A percentile compares a stretch with the other conserved stretches of the same genome.
phyloP scores from a whole-genome alignment of 2,797 vertebrate species.

The Oophaga sylvatica region DNA sequence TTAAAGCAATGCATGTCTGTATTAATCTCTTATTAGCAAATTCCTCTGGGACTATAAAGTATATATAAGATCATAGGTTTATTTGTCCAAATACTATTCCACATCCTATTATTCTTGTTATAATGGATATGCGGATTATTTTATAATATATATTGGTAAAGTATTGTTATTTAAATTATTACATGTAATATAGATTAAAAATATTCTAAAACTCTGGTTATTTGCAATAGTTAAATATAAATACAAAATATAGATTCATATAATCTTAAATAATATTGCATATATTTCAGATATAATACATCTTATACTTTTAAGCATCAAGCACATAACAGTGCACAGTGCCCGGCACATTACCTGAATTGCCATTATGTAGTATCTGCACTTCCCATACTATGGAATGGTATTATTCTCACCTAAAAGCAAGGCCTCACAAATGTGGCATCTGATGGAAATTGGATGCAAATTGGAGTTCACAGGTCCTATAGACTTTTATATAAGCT shows the following conservation, averaged over 20 bases:
- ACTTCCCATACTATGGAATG: too few species aligned
- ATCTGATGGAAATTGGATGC: too few species aligned
- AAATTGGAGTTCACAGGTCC: too few species aligned
- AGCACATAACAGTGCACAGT: neutral
- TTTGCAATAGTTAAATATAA: neutral
- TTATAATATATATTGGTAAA: conserved; percentile 1
- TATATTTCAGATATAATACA: neutral
- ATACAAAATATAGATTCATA: neutral
- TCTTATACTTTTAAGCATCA: neutral
- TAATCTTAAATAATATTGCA: neutral
- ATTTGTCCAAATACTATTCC: neutral
- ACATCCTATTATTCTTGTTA: neutral
- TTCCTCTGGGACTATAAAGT: neutral
- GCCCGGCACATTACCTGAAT: neutral
- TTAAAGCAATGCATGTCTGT: neutral
- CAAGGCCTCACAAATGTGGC: too few species aligned
- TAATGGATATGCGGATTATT: neutral
- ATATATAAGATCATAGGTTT: neutral
- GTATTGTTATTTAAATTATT: neutral
- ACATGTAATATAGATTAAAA: neutral
- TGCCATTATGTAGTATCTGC: too few species aligned
- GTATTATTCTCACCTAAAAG: too few species aligned
- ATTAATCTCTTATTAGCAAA: neutral
- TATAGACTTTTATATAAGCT: too few species aligned
- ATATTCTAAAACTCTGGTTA: neutral